A percentile compares a stretch with the other conserved stretches of the same genome.
Conservation (phyloP, 2,113 vertebrate genomes). For the Hydropotes inermis region DNA sequence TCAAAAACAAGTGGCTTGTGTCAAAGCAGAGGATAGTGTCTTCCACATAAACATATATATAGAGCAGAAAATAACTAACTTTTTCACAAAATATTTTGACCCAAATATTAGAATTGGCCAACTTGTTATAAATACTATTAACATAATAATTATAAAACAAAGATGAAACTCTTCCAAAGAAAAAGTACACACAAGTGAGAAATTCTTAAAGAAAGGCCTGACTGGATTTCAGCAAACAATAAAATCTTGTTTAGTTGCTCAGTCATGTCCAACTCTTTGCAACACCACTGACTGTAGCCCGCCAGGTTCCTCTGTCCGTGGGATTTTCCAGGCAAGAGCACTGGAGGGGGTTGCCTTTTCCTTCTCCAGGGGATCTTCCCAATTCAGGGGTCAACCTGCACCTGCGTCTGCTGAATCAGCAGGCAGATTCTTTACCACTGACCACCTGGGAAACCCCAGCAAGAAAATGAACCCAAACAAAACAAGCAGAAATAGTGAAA, state of each 20-base stretch:
- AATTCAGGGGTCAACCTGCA: neutral
- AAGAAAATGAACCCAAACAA: neutral
- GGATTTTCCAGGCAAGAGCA: neutral
- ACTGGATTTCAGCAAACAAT: neutral
- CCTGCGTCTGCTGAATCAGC: neutral
- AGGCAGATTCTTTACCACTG: neutral
- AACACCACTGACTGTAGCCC: neutral
- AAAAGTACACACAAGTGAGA: neutral
- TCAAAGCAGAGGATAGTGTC: neutral
- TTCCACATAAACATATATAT: neutral
- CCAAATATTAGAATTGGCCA: neutral
- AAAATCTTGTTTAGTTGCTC: neutral
- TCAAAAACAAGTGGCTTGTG: neutral
- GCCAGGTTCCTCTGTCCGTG: neutral
- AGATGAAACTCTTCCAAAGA: neutral
- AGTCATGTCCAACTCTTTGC: neutral
- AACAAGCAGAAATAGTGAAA: neutral
- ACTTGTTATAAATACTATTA: neutral
- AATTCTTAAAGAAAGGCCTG: neutral
- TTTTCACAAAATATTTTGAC: neutral
- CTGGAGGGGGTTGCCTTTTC: accelerated
- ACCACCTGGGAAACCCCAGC: neutral
- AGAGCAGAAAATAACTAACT: neutral
- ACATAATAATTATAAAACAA: neutral
- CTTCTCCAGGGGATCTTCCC: neutral